These are phyloP conservation scores for Camptogramma bilineatum DNA, from an alignment of 2,888 invertebrate genomes.

Conservation along the genomic window DNA sequence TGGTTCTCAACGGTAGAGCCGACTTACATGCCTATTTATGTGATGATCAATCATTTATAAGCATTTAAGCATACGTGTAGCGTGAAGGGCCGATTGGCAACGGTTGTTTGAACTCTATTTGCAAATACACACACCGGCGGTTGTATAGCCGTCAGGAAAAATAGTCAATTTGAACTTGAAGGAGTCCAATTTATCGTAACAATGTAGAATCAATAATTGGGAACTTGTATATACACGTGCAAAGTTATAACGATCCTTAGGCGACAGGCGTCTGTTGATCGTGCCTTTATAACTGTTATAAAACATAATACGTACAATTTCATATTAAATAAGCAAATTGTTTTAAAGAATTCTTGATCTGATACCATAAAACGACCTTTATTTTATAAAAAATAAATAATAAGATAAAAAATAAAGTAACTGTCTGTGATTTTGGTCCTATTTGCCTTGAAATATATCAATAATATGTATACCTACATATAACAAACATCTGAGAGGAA, in stretches of 20 bases:
- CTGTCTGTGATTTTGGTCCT: too few relatives aligned
- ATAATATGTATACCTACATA: neutral
- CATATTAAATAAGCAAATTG: too few relatives aligned
- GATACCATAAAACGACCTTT: too few relatives aligned
- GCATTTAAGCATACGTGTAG: neutral
- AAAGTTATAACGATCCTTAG: neutral
- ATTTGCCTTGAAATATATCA: too few relatives aligned
- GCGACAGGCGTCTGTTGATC: neutral
- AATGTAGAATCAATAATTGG: neutral
- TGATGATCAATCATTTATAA: slow-evolving; percentile 9
- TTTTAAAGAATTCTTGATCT: too few relatives aligned
- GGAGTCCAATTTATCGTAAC: neutral
- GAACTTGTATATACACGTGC: neutral
- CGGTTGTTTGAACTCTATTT: neutral
- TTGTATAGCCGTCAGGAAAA: neutral
- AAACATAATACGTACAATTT: too few relatives aligned
- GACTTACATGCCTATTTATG: slow-evolving; percentile 57
- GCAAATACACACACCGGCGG: neutral
- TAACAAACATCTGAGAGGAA: neutral
- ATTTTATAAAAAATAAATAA: too few relatives aligned
- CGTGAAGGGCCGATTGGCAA: neutral
- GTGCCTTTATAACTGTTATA: too few relatives aligned
- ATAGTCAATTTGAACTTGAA: slow-evolving; percentile 25
- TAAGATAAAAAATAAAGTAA: too few relatives aligned
- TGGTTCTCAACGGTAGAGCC: neutral